Percentiles rank a stretch among this genome's conserved stretches.
phyloP scores from a whole-genome alignment of 2,888 invertebrate species.

The Hypselothyrea guttata region DNA sequence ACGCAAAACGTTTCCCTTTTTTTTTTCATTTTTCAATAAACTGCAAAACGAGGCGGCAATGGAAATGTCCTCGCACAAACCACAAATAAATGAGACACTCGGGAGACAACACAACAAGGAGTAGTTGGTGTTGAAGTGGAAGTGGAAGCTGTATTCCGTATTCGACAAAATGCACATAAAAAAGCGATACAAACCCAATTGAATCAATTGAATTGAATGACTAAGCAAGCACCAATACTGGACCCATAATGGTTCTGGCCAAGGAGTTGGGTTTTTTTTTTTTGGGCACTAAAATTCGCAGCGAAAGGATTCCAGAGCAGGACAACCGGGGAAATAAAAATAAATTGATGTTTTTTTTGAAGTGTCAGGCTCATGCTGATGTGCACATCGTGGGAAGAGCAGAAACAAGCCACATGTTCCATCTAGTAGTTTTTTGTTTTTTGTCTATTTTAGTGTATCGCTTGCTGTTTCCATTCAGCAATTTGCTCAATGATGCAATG shows the following conservation, averaged over 20 bases:
- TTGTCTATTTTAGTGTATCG: constrained; percentile 7
- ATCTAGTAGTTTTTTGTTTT: constrained; percentile 10
- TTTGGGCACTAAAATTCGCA: constrained; percentile 43
- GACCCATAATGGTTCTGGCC: constrained; percentile 15
- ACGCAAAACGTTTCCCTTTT: constrained; percentile 45
- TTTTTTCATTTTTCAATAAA: constrained; percentile 35
- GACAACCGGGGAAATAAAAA: constrained; percentile 61
- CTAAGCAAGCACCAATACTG: constrained; percentile 54
- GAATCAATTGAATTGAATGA: constrained; percentile 77
- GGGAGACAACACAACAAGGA: constrained; percentile 42
- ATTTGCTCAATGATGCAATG: constrained; percentile 72
- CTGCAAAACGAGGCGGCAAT: constrained; percentile 41
- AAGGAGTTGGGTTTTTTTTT: not conserved
- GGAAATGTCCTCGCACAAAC: constrained; percentile 45
- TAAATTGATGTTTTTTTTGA: constrained; percentile 77
- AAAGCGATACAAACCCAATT: constrained; percentile 76
- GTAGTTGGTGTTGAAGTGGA: not conserved
- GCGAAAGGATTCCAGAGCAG: constrained; percentile 47
- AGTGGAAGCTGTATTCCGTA: constrained; percentile 28
- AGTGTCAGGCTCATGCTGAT: constrained; percentile 50
- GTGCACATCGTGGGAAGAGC: constrained; percentile 29
- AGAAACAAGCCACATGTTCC: not conserved
- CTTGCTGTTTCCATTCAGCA: constrained; percentile 38
- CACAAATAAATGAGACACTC: constrained; percentile 74
- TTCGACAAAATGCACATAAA: constrained; percentile 70